Evolutionary conservation across 2,888 invertebrate species (phyloP).

Genomic region (Chirona hameri): DNA sequence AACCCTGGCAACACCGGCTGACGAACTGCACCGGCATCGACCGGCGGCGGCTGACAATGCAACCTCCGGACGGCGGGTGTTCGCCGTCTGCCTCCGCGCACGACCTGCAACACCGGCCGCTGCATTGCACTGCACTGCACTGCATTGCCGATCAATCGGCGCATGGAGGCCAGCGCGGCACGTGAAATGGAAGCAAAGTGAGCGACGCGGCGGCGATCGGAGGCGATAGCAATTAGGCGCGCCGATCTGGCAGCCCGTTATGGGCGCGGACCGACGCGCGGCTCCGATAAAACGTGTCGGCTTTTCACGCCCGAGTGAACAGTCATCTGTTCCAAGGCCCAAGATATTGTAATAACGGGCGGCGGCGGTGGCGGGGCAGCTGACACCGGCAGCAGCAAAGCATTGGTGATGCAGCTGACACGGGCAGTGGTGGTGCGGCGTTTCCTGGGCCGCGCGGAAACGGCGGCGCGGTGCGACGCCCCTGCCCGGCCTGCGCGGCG

Average conservation of each 20-base stretch:
- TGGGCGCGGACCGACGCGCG: not conserved
- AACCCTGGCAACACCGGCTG: not conserved
- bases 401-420: too few species aligned
- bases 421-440: too few species aligned
- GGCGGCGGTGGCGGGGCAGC: not conserved
- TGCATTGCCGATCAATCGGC: not conserved
- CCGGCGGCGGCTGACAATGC: not conserved
- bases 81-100: not conserved
- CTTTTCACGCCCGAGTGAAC: not conserved
- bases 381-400: too few species aligned
- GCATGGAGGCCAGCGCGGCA: not conserved
- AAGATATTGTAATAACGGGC: not conserved
- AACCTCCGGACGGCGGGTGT: not conserved
- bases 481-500: too few species aligned
- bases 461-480: too few species aligned
- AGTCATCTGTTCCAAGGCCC: not conserved
- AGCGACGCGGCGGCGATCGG: not conserved
- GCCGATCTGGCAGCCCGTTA: not conserved
- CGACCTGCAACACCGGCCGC: not conserved
- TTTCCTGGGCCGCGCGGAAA: too few species aligned
- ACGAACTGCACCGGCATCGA: not conserved
- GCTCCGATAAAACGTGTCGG: not conserved
- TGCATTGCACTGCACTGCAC: not conserved
- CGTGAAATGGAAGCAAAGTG: constrained; percentile 6
- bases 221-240: constrained; percentile 6